Evolutionary conservation across 2,888 invertebrate genomes (phyloP), one percentile per base, ranked within the genome.

Genomic region (Pogonocherus hispidulus): DNA sequence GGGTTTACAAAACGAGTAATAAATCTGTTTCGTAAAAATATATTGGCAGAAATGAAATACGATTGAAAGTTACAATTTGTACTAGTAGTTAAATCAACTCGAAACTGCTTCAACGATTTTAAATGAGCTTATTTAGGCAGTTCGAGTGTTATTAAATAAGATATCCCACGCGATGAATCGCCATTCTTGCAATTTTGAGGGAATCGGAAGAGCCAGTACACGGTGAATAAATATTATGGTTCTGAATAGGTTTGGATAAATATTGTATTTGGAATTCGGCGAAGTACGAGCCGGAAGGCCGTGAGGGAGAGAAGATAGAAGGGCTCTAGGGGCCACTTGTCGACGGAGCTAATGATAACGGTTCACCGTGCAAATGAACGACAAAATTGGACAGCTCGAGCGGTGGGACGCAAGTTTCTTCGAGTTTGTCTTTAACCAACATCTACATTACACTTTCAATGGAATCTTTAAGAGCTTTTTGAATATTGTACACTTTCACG

Each of bases 291-390:
- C 47, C 37, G 47, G 63, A 32, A 52, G 49, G 52, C 51, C 60
- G 60, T 59, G 63, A 67, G 68, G 66, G 63, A 70, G 64, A 59
- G 66, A 65, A 62, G 60, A 70, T 62, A 66, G 73, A 72, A 78
- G 69, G 69, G 67, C 81, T 74, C 78, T 41, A 57, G 78, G 73
- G 80, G 74, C 77, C 74, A 77, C 77, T 79, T 77, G 76, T 78
- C 73, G 77, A 76, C 74, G 56, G 59, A 72, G 76, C 79, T 81
- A 80, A 81, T 81, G 80, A 79, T 80, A 80, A 78, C 78, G 77
- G 73, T 75, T 77, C 77, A 74, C 75, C 75, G 80, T 79, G 80
- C 79, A 80, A 80, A 80, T 80, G 80, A 80, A 81, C 79, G 76
- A 75, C 76, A 78, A 80, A 81, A 79, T 79, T 79, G 77, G 73